These are phyloP conservation scores for Ara ararauna DNA, from an alignment of 2,797 vertebrate species.

Conservation along the genomic window DNA sequence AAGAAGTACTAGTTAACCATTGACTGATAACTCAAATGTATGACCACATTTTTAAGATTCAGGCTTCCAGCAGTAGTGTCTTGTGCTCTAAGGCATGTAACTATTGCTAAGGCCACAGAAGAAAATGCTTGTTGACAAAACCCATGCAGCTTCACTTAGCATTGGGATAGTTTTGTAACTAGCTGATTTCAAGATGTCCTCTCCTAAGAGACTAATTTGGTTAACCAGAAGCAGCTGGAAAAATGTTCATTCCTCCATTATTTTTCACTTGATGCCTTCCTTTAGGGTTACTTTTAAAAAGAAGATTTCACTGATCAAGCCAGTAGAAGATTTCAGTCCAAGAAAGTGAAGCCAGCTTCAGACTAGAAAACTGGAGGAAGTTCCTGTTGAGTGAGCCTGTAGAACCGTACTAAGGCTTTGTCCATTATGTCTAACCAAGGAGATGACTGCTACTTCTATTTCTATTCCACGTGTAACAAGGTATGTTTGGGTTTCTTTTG, in stretches of 20 bases:
- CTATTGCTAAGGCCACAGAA: not conserved
- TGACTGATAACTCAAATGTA: not conserved
- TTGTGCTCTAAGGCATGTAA: rapidly evolving
- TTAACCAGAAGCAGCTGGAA: rapidly evolving
- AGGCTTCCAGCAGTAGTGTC: not conserved
- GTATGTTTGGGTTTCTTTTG: slow-evolving; percentile 3
- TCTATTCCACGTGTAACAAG: slow-evolving; percentile 95
- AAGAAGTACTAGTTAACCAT: not conserved
- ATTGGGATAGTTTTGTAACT: not conserved
- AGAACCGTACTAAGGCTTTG: not conserved
- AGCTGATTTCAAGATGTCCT: not conserved
- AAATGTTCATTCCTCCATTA: not conserved
- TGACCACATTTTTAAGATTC: not conserved
- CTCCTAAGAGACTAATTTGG: not conserved
- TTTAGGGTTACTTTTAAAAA: slow-evolving; percentile 73
- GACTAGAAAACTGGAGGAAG: slow-evolving; percentile 46
- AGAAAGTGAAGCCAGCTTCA: slow-evolving; percentile 38
- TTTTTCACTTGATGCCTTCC: not conserved
- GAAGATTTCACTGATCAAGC: slow-evolving; percentile 70
- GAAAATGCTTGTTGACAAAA: not conserved
- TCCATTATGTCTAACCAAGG: slow-evolving; percentile 89
- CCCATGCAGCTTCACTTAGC: not conserved
- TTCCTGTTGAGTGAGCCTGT: not conserved
- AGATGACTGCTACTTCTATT: slow-evolving; percentile 98
- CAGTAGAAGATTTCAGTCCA: slow-evolving; percentile 64